Conservation (phyloP, 2,888 invertebrate species). For the Heteropelma amictum region DNA sequence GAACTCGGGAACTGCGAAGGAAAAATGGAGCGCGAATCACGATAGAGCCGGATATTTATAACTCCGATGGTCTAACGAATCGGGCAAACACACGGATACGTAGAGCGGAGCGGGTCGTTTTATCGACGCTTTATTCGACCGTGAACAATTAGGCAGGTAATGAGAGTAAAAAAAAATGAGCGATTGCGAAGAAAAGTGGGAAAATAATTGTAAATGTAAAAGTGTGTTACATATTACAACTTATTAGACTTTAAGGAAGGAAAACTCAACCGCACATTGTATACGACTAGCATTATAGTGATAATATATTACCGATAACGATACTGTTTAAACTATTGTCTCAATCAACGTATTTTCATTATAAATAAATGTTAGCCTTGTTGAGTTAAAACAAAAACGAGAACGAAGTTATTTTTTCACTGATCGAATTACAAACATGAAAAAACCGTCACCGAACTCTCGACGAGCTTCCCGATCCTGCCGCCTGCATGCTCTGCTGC, state of each 20-base stretch:
- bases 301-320: slow-evolving; percentile 78
- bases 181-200: slow-evolving; percentile 51
- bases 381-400: slow-evolving; percentile 75
- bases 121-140: slow-evolving; percentile 43
- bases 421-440: slow-evolving; percentile 34
- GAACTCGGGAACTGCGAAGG: slow-evolving; percentile 5
- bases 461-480: slow-evolving; percentile 54
- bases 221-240: slow-evolving; percentile 60
- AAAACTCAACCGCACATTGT: slow-evolving; percentile 76
- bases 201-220: slow-evolving; percentile 54
- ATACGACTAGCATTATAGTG: slow-evolving; percentile 78
- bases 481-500: slow-evolving; percentile 17
- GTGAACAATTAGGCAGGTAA: slow-evolving; percentile 41
- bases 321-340: slow-evolving; percentile 78
- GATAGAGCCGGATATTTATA: slow-evolving; percentile 24
- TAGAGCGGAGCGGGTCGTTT: slow-evolving; percentile 19
- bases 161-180: slow-evolving; percentile 50
- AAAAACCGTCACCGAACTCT: slow-evolving; percentile 48
- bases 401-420: slow-evolving; percentile 55
- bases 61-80: slow-evolving; percentile 40
- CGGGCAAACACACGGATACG: slow-evolving; percentile 43
- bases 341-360: slow-evolving; percentile 79
- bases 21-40: slow-evolving; percentile 44
- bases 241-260: slow-evolving; percentile 64
- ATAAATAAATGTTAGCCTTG: slow-evolving; percentile 79